phyloP scores from a whole-genome alignment of 1,140 invertebrate species.

The Cotesia chilonis region DNA sequence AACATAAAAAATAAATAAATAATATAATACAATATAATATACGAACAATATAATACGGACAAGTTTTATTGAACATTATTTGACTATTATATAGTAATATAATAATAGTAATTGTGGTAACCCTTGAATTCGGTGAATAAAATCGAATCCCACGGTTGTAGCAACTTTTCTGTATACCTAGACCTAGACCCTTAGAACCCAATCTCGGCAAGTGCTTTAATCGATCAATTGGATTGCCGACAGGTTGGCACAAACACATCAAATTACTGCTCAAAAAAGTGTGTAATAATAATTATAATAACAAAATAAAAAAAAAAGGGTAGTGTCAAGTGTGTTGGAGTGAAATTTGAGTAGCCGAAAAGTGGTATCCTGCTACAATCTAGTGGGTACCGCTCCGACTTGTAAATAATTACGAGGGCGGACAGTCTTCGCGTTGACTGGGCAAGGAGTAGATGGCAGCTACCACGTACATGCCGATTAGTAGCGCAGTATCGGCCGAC shows the following conservation, averaged over 20 bases:
- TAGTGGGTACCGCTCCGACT: background rate
- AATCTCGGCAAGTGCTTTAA: no score
- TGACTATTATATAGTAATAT: constrained; percentile 3
- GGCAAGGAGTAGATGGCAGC: constrained; percentile 74
- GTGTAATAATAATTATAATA: background rate
- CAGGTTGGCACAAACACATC: background rate
- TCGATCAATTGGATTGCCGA: constrained; percentile 29
- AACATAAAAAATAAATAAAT: background rate
- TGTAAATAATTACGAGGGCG: constrained; percentile 5
- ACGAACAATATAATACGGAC: no score
- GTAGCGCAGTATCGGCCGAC: constrained; percentile 75
- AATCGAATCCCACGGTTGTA: constrained; percentile 14
- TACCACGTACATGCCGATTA: constrained; percentile 85
- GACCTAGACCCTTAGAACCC: no score
- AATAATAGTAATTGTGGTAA: constrained; percentile 10
- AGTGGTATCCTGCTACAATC: no score
- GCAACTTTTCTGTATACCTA: constrained; percentile 3
- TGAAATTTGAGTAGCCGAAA: no score
- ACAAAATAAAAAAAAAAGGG: no score
- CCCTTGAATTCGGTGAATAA: no score
- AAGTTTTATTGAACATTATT: constrained; percentile 6
- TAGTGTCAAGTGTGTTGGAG: no score
- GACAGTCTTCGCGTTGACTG: constrained; percentile 26
- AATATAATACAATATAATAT: background rate
- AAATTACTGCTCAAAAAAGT: background rate